Conservation (phyloP, 2,113 vertebrate species). For the Halcyon malimbica region DNA sequence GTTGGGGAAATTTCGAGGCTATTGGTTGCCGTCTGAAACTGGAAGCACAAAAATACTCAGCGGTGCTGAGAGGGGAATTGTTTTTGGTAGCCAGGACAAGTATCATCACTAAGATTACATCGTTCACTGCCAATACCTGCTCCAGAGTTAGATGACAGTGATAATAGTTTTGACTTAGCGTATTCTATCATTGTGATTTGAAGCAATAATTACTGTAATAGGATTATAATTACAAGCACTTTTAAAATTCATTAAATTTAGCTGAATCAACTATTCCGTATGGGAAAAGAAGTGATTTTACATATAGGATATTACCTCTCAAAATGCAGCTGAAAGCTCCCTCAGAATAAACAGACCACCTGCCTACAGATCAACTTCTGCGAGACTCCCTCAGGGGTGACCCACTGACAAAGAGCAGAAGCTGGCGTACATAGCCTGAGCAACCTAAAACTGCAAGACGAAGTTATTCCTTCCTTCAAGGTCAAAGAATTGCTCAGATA, state of each 20-base stretch:
- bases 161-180: background rate
- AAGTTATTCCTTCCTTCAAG: background rate
- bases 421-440: background rate
- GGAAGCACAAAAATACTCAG: background rate
- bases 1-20: fast-evolving
- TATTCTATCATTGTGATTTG: background rate
- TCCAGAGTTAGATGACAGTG: background rate
- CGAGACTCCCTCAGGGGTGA: fast-evolving
- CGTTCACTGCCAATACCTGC: background rate
- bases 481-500: background rate
- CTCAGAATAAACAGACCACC: background rate
- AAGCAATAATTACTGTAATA: conserved; percentile 19
- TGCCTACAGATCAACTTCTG: background rate
- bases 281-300: background rate
- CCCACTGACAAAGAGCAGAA: background rate
- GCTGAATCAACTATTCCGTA: background rate
- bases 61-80: background rate
- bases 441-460: background rate
- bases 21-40: background rate
- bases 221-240: conserved; percentile 17
- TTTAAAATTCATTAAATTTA: conserved; percentile 32
- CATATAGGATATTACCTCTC: background rate
- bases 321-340: background rate
- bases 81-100: background rate
- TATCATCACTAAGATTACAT: background rate